These are phyloP conservation scores for Lasioglossum figueresi DNA, from an alignment of 2,888 invertebrate species.

Conservation along the genomic window DNA sequence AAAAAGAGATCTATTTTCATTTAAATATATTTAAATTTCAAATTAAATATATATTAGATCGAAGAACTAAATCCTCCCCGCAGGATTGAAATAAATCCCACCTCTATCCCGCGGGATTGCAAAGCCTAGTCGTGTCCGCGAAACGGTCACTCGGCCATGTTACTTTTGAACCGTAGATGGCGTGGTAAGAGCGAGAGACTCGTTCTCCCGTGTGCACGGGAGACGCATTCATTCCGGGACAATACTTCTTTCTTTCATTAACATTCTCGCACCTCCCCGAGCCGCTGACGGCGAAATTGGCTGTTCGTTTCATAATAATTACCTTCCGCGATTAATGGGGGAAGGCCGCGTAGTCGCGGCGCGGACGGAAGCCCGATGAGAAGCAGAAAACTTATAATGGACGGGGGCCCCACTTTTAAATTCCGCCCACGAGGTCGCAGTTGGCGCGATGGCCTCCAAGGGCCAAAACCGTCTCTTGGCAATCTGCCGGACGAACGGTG, in stretches of 20 bases:
- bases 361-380: conserved; percentile 54
- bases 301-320: conserved; percentile 64
- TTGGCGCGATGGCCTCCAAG: conserved; percentile 76
- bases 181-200: neutral
- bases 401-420: conserved; percentile 71
- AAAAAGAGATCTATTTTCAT: no score
- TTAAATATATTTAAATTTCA: no score
- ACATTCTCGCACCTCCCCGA: conserved; percentile 46
- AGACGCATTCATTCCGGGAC: conserved; percentile 23
- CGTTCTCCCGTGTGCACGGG: neutral
- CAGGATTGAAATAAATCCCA: no score
- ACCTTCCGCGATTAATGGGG: conserved; percentile 69
- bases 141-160: neutral
- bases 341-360: conserved; percentile 39
- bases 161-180: neutral
- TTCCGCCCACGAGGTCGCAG: conserved; percentile 76
- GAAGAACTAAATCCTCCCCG: no score
- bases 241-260: conserved; percentile 48
- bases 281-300: conserved; percentile 42
- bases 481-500: conserved; percentile 76
- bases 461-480: conserved; percentile 77
- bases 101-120: no score
- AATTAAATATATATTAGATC: no score
- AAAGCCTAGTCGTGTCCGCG: no score
- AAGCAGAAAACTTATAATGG: conserved; percentile 72